Evolutionary conservation across 2,888 invertebrate genomes (phyloP), one percentile per base, ranked within the genome.

Genomic region (Dromius quadrimaculatus): DNA sequence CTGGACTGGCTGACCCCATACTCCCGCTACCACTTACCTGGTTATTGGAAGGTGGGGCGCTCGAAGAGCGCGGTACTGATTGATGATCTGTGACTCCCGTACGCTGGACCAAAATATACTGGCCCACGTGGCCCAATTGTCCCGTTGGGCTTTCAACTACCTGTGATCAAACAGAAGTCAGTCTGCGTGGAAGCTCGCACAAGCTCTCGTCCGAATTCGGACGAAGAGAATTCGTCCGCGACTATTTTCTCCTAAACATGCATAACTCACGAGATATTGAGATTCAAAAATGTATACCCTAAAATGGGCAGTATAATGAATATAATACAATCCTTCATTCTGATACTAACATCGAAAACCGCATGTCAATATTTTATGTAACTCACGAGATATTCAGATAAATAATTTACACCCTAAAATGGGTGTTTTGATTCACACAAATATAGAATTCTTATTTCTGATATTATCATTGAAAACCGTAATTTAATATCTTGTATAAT

Each of bases 91-190:
- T 84, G 72, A 87, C 83, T 2, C 85, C 87, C 9, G 91, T 90
- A 71, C 92, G 87, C 80, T 93, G 93, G 28, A 94, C 92, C 19
- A 93, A 84, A 72, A 94, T 91, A 81, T 93, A 94, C 78, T 93
- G 93, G 0, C 92, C 92, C 71, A 91, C 85, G 71, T 87, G 87
- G 72, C 87, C 87, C 23, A 87, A 81, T 64, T 87, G 84, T 2
- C 61, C 69, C 77, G 85, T 87, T 74, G 87, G 84, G 76, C 85
- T 87, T 76, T 89, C 89, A 76, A 87, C 87, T 73, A 88, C 85
- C 88, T 88, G 81, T 17, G 22, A 69, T 69, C 59, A 69, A n/a
- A 61, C 69, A 61, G 32, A 69, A 69, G 34, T 69, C 69, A 69
- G 59, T 69, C 61, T 69, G 61, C 59, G 50, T 54, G 50, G 50